A percentile compares a stretch with the other conserved stretches of the same genome.
Evolutionary conservation across 2,888 invertebrate genomes (phyloP).

Genomic region (Drymonia ruficornis): DNA sequence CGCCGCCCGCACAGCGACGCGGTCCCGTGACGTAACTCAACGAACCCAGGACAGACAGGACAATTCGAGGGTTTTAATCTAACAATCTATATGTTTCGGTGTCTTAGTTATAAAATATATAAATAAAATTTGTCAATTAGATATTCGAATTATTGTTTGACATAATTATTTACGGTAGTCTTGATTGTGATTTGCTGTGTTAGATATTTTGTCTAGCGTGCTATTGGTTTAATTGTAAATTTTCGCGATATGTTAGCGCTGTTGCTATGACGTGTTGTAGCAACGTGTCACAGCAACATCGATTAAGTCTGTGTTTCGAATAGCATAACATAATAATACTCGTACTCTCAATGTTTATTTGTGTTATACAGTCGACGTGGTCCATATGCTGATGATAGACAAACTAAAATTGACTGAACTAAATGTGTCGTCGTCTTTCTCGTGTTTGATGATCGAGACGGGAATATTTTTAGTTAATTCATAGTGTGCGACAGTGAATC

Average conservation of each 20-base stretch:
- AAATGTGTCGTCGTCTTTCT: too few species aligned
- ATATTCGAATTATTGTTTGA: constrained; percentile 45
- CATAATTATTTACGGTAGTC: constrained; percentile 43
- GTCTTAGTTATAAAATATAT: constrained; percentile 42
- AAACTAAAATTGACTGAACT: constrained; percentile 3
- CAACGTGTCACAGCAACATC: constrained; percentile 11
- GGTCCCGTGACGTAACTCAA: constrained; percentile 10
- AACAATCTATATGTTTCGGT: constrained; percentile 31
- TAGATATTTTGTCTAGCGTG: constrained; percentile 10
- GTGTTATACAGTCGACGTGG: background rate
- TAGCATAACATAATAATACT: too few species aligned
- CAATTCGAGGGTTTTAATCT: constrained; percentile 4
- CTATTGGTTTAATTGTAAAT: constrained; percentile 17
- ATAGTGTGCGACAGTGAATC: too few species aligned
- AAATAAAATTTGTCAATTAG: constrained; percentile 49
- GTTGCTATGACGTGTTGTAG: constrained; percentile 7
- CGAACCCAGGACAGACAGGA: background rate
- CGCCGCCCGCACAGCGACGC: constrained; percentile 21
- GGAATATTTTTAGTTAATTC: too few species aligned
- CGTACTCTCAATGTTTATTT: too few species aligned
- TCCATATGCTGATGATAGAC: background rate
- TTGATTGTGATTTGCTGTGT: constrained; percentile 15
- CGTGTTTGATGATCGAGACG: too few species aligned
- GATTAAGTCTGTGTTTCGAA: constrained; percentile 4
- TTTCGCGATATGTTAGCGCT: constrained; percentile 15